Conservation (phyloP, 2,113 vertebrate genomes). For the Pelecanus crispus region DNA sequence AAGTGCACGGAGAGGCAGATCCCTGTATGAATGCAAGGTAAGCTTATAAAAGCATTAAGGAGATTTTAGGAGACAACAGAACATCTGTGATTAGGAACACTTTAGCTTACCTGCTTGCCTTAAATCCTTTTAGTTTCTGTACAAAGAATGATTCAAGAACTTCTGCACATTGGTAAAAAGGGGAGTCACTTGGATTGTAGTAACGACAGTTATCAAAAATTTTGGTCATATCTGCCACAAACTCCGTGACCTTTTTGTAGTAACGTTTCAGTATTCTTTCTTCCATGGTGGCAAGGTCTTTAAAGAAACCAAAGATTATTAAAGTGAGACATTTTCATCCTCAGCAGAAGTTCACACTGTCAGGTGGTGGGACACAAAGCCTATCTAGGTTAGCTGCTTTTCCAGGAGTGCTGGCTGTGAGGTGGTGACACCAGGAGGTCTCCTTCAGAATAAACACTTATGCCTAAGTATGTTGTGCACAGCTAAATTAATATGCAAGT, state of each 20-base stretch:
- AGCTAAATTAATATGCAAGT: not conserved
- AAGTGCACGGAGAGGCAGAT: not conserved
- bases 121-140: conserved; percentile 99
- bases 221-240: conserved; percentile 99
- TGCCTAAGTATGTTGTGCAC: not conserved
- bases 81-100: not conserved
- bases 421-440: not conserved
- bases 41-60: not conserved
- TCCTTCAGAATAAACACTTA: not conserved
- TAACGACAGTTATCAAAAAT: conserved; percentile 99
- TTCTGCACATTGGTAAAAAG: conserved; percentile 98
- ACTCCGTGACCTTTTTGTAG: conserved; percentile 97
- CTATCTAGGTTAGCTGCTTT: not conserved
- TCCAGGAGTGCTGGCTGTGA: not conserved
- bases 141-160: conserved; percentile 98
- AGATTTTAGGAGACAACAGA: not conserved
- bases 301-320: conserved; percentile 48
- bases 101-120: conserved; percentile 92
- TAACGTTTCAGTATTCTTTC: conserved; percentile 89
- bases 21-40: not conserved
- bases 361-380: not conserved
- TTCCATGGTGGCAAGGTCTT: conserved; percentile 98
- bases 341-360: not conserved
- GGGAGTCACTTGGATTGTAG: conserved; percentile 98
- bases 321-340: not conserved